These are phyloP conservation scores for Sinella curviseta DNA, from an alignment of 1,140 invertebrate species.

Conservation along the genomic window DNA sequence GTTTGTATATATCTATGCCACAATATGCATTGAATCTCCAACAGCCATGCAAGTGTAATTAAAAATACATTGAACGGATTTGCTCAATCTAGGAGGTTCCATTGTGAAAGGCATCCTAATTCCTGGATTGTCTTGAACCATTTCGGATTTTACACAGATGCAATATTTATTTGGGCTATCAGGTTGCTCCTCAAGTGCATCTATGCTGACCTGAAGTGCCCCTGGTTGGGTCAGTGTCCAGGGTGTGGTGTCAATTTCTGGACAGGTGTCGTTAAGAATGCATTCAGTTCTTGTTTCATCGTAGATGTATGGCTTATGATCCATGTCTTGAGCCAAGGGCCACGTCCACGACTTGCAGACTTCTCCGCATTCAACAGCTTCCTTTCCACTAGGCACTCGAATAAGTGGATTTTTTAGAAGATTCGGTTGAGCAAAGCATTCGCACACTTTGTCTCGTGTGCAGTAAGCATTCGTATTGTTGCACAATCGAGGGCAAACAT, in stretches of 20 bases:
- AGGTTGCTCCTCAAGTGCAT: background rate
- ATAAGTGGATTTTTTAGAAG: background rate
- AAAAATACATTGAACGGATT: background rate
- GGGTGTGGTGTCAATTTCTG: conserved; percentile 9
- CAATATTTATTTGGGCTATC: background rate
- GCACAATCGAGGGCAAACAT: conserved; percentile 27
- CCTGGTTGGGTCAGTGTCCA: background rate
- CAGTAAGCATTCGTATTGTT: conserved; percentile 15
- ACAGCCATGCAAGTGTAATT: conserved; percentile 17
- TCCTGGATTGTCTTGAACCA: background rate
- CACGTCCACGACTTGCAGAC: conserved; percentile 30
- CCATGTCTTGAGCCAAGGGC: conserved; percentile 21
- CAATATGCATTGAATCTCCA: background rate
- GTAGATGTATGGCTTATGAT: conserved; percentile 16
- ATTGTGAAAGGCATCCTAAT: background rate
- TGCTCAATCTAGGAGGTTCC: background rate
- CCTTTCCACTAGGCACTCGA: conserved; percentile 17
- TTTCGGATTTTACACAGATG: background rate
- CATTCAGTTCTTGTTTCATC: conserved; percentile 10
- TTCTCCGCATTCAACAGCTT: conserved; percentile 29
- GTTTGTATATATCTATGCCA: background rate
- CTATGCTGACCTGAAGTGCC: background rate
- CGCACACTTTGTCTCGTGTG: conserved; percentile 26
- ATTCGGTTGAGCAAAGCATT: background rate
- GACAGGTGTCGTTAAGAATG: background rate